Evolutionary conservation across 2,797 vertebrate species (phyloP).

Genomic region (Brotogeris chrysoptera): DNA sequence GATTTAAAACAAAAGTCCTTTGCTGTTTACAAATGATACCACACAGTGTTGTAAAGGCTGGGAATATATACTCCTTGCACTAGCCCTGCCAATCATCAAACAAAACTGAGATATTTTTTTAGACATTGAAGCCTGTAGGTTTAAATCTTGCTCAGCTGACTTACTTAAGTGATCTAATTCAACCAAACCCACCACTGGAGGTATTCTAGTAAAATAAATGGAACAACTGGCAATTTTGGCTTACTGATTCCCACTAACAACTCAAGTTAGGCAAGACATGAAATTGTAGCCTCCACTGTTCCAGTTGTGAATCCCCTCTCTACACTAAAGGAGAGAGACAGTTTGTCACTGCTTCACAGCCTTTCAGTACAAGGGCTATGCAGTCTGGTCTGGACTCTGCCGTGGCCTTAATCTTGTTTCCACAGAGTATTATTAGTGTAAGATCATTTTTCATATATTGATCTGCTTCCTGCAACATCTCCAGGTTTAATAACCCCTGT

Average conservation of each 20-base stretch:
- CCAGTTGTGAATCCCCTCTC: not conserved
- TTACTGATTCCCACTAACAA: not conserved
- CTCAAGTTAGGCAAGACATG: not conserved
- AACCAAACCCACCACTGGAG: not conserved
- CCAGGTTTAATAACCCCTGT: not conserved
- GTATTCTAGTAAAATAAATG: not conserved
- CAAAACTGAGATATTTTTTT: not conserved
- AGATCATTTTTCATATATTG: not conserved
- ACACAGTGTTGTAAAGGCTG: not conserved
- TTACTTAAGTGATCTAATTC: not conserved
- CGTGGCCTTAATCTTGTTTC: not conserved
- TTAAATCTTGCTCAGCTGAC: not conserved
- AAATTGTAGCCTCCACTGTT: not conserved
- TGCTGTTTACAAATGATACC: not conserved
- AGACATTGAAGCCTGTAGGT: not conserved
- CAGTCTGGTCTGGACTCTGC: not conserved
- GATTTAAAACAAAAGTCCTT: not conserved
- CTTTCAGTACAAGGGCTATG: not conserved
- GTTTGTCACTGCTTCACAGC: not conserved
- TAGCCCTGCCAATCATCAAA: not conserved
- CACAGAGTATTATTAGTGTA: not conserved
- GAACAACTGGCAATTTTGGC: not conserved
- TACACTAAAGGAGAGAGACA: rapidly evolving
- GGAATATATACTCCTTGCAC: not conserved
- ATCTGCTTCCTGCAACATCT: not conserved